phyloP scores from a whole-genome alignment of 1,140 invertebrate species.

The Araneus ventricosus region DNA sequence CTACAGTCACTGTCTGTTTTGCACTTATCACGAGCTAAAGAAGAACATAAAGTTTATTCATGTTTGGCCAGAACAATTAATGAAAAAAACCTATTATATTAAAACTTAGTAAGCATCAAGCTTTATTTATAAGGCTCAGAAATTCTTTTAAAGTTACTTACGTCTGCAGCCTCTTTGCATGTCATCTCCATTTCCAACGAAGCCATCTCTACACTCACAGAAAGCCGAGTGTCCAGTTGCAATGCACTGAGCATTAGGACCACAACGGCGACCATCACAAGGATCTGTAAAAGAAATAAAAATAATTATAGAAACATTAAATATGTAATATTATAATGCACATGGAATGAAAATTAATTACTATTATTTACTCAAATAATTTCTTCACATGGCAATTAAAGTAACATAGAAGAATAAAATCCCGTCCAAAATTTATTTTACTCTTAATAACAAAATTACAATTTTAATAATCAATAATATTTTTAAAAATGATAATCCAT shows the following conservation, averaged over 20 bases:
- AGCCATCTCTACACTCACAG: constrained; percentile 80
- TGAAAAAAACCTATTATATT: background rate
- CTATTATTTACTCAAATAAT: background rate
- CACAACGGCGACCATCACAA: constrained; percentile 81
- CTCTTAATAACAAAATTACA: too few relatives aligned
- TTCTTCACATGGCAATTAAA: constrained; percentile 50
- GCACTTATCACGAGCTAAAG: constrained; percentile 83
- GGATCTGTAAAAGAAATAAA: constrained; percentile 62
- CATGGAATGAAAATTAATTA: background rate
- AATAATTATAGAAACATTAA: background rate
- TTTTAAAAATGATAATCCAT: too few relatives aligned
- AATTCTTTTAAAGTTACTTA: constrained; percentile 46
- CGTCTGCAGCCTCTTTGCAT: constrained; percentile 81
- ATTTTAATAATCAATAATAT: too few relatives aligned
- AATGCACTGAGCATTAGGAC: constrained; percentile 86
- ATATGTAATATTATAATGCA: background rate
- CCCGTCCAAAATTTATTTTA: too few relatives aligned
- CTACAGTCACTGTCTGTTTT: constrained; percentile 90
- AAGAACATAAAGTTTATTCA: background rate
- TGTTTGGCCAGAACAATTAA: background rate
- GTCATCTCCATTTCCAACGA: constrained; percentile 88
- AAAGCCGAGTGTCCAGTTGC: constrained; percentile 81
- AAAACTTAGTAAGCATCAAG: background rate
- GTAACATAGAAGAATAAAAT: constrained; percentile 40
- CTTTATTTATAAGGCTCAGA: too few relatives aligned